Base-by-base conservation (phyloP, 2,797 vertebrate species). In the Prunella strophiata region DNA sequence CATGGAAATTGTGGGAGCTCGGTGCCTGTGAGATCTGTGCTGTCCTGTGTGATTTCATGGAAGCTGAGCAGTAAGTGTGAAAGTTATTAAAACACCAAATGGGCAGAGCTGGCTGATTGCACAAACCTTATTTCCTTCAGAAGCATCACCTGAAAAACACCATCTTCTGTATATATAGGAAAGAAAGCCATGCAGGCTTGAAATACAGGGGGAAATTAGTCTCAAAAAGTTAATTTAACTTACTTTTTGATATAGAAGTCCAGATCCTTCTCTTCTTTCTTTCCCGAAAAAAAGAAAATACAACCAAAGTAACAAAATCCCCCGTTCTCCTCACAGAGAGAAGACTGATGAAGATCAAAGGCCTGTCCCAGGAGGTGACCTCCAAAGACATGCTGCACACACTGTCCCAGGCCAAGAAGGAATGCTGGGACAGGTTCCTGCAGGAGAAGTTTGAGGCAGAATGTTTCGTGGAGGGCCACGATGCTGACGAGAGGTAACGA, bases 341-440 rank as follows among this genome's bases (percentile, higher is more conserved):
- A 93, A 99, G 99, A 42, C 96, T 99, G 94, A 99, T 98, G 97
- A 99, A 98, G 96, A 98, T 99, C 92, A 99, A 99, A 95, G 99
- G 99, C 78, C 98, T 99, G 93, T 98, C 98, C 68, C 98, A 98
- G 92, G 99, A 99, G 80, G 98, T 99, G 62, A 99, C 99, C 40
- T 99, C 99, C 92, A 99, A 99, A 96, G 99, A 99, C 63, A 99
- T 99, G 98, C 97, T 99, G 86, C 98, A 84, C 50, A 99, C 99
- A 1, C 97, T 99, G 93, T 98, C 99, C 89, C 99, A 99, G 94
- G 99, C 99, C 26, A 99, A 99, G 98, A 99, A 99, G 94, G 99
- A 99, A 94, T 99, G 99, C 94, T 99, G 99, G 99, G 99, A 99
- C 96, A 97, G 99, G 87, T 99, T 99, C 96, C 98, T 99, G 74